Evolutionary conservation across 2,888 invertebrate genomes (phyloP).

Genomic region (Thymelicus acteon): DNA sequence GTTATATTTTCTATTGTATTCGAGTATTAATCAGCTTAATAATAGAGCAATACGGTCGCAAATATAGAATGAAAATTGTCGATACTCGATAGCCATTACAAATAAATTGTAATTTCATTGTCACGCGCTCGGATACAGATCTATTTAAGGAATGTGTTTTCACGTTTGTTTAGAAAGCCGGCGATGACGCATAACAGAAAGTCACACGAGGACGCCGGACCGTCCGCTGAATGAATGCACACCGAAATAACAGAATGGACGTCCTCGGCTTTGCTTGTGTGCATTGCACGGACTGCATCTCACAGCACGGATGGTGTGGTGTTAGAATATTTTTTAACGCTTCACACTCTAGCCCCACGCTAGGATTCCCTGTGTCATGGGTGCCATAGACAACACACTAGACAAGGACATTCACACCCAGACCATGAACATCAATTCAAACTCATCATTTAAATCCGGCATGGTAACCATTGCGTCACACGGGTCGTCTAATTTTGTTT

Average conservation of each 20-base stretch:
- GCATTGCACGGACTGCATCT: background rate
- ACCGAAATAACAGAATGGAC: constrained; percentile 68
- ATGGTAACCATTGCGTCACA: no score
- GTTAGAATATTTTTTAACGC: no score
- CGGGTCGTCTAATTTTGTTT: no score
- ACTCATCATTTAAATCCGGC: no score
- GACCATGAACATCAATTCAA: no score
- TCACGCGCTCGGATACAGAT: constrained; percentile 23
- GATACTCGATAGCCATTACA: constrained; percentile 2
- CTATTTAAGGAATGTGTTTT: constrained; percentile 31
- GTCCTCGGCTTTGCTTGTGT: constrained; percentile 66
- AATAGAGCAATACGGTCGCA: no score
- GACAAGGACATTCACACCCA: no score
- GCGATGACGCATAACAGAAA: constrained; percentile 59
- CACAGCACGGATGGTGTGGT: constrained; percentile 37
- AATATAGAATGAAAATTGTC: no score
- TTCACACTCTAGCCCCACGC: no score
- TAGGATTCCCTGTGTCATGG: no score
- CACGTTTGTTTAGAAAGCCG: constrained; percentile 42
- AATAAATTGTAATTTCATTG: constrained; percentile 8
- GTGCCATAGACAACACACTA: no score
- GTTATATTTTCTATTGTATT: background rate
- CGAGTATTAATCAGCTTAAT: no score
- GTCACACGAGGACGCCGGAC: constrained; percentile 56
- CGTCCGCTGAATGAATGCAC: constrained; percentile 70